These are phyloP conservation scores for Philopotamus ludificatus DNA, from an alignment of 1,140 invertebrate genomes.

Conservation along the genomic window DNA sequence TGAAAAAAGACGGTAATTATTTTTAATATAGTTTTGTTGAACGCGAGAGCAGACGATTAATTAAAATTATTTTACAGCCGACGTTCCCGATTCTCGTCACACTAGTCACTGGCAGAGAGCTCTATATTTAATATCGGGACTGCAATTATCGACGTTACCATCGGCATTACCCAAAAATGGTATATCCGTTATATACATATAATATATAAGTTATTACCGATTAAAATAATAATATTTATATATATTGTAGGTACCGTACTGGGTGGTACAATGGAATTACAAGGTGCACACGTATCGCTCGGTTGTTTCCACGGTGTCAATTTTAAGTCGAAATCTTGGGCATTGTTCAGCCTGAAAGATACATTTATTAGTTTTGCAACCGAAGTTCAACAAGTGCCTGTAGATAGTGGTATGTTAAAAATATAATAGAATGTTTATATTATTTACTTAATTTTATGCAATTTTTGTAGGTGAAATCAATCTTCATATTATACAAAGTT, in stretches of 20 bases:
- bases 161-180: constrained; percentile 65
- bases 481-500: constrained; percentile 78
- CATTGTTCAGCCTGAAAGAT: constrained; percentile 90
- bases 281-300: constrained; percentile 88
- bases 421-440: neutral
- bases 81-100: constrained; percentile 68
- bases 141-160: constrained; percentile 72
- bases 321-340: constrained; percentile 96
- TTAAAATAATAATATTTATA: neutral
- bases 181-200: constrained; percentile 9
- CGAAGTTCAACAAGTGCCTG: constrained; percentile 83
- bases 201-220: too few relatives aligned
- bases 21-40: neutral
- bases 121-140: constrained; percentile 68
- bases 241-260: constrained; percentile 72
- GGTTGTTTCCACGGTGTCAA: constrained; percentile 98
- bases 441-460: constrained; percentile 3
- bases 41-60: too few relatives aligned
- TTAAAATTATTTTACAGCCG: constrained; percentile 22
- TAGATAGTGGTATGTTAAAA: constrained; percentile 54
- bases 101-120: constrained; percentile 92
- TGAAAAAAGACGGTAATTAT: constrained; percentile 43
- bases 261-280: constrained; percentile 90
- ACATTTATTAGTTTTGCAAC: constrained; percentile 94
- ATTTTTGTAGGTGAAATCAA: constrained; percentile 49